Evolutionary conservation across 2,888 invertebrate species (phyloP), one percentile per base, ranked within the genome.

Genomic region (Ashinkailepas kermadecensis): DNA sequence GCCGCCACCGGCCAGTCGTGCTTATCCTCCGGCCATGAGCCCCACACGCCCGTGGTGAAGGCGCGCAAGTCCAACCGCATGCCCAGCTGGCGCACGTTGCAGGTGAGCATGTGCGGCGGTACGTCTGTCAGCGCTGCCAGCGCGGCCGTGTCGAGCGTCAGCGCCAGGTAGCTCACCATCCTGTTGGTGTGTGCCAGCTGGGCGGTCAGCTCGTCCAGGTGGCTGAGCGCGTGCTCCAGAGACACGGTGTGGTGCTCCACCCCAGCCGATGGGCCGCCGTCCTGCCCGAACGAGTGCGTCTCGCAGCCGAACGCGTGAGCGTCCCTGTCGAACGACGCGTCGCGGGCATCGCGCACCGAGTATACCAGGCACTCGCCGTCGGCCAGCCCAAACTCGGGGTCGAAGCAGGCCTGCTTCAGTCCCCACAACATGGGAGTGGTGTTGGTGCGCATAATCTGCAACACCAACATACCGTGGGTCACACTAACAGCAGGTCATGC

Each of bases 231-330:
- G 9, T 11, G 59, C 54, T 54, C 59, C 80, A 21, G 21, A 7
- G 59, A 13, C 70, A 57, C 59, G 56, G 15, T 7, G 58, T 70
- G 78, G 57, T 57, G 67, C 13, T 23, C 56, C 54, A 74, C 74
- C 9, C 15, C 56, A 8, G 23, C 54, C 18, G 18, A 56, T 56
- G n/a, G 3, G 58, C 83, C 83, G 65, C 62, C 58, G 58, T 81
- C 82, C 1, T 64, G 58, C 23, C 83, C 83, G 62, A 83, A 83
- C 54, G 82, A 83, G 62, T 84, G 84, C 39, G 82, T 82, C 65
- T 84, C 83, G 39, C 84, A 84, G 81, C 84, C 83, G 82, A 83
- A 84, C 81, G 83, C 80, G 57, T 84, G 70, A 82, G 83, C 83
- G 80, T 82, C 84, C 10, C 81, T 21, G 80, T 83, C 84, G 59